A percentile compares a stretch with the other conserved stretches of the same genome.
phyloP scores from a whole-genome alignment of 2,888 invertebrate species.

The Hylaea fasciaria region DNA sequence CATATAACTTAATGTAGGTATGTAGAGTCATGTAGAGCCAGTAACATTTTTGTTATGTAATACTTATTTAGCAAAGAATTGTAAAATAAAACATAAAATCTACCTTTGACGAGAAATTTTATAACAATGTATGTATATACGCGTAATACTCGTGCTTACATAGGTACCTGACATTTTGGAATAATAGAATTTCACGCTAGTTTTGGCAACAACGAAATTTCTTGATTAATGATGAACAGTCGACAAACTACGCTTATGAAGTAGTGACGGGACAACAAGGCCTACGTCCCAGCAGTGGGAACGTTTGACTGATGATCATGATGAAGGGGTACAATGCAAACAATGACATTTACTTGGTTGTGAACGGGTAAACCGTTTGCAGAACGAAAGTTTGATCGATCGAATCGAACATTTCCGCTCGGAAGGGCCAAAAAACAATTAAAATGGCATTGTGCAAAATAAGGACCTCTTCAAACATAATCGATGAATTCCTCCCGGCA shows the following conservation, averaged over 20 bases:
- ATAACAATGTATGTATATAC: neutral
- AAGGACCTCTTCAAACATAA: conserved; percentile 58
- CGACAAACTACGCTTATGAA: conserved; percentile 36
- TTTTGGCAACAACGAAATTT: conserved; percentile 42
- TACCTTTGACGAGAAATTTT: neutral
- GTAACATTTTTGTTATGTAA: neutral
- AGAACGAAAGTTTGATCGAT: conserved; percentile 80
- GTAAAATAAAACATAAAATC: neutral
- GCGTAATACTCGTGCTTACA: neutral
- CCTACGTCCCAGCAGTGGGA: no score
- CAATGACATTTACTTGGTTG: conserved; percentile 50
- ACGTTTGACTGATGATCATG: no score
- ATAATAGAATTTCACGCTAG: conserved; percentile 47
- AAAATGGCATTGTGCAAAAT: conserved; percentile 69
- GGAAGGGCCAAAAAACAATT: conserved; percentile 74
- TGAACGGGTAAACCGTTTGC: conserved; percentile 51
- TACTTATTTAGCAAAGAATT: neutral
- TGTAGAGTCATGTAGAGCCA: neutral
- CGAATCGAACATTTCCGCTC: conserved; percentile 61
- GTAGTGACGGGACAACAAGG: conserved; percentile 42
- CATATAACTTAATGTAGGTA: neutral
- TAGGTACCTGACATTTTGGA: neutral
- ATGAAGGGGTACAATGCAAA: conserved; percentile 46
- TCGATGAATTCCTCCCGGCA: conserved; percentile 52
- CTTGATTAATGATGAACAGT: conserved; percentile 61